A percentile compares a stretch with the other conserved stretches of the same genome.
Conservation (phyloP, 35 echinoderm and acorn worm species). For the Acanthaster planci region DNA sequence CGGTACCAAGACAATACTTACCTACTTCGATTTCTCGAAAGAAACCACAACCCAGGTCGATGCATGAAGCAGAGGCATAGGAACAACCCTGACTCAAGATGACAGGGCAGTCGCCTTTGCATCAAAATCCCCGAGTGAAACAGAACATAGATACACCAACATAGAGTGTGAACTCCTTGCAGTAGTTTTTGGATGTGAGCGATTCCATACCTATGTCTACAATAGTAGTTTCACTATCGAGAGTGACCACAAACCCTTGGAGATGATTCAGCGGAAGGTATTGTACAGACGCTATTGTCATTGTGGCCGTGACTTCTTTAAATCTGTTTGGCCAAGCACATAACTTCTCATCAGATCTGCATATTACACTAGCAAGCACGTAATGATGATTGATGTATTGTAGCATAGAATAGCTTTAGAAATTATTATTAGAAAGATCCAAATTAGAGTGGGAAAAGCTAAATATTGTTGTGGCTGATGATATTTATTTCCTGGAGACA, state of each 20-base stretch:
- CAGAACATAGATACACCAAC: conserved; percentile 41
- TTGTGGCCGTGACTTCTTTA: too few relatives aligned
- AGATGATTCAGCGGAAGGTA: too few relatives aligned
- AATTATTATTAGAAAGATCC: too few relatives aligned
- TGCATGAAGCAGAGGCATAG: conserved; percentile 44
- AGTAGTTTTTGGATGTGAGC: conserved; percentile 40
- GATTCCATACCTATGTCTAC: conserved; percentile 60
- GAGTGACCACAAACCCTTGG: conserved; percentile 43
- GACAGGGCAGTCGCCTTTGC: conserved; percentile 40
- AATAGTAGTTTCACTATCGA: conserved; percentile 38
- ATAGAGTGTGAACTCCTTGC: conserved; percentile 62
- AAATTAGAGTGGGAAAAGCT: too few relatives aligned
- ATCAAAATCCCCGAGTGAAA: conserved; percentile 12
- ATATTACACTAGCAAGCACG: too few relatives aligned
- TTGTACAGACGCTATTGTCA: too few relatives aligned
- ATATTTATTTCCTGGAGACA: too few relatives aligned
- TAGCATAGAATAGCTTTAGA: too few relatives aligned
- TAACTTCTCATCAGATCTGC: too few relatives aligned
- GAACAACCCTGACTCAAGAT: conserved; percentile 44
- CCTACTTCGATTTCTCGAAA: conserved; percentile 44
- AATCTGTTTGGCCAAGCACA: too few relatives aligned
- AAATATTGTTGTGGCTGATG: too few relatives aligned
- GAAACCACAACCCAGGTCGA: conserved; percentile 35
- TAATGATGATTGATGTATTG: too few relatives aligned
- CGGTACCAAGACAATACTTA: not conserved